These are phyloP conservation scores for Calonectris borealis DNA, from an alignment of 2,113 vertebrate genomes.

Conservation along the genomic window DNA sequence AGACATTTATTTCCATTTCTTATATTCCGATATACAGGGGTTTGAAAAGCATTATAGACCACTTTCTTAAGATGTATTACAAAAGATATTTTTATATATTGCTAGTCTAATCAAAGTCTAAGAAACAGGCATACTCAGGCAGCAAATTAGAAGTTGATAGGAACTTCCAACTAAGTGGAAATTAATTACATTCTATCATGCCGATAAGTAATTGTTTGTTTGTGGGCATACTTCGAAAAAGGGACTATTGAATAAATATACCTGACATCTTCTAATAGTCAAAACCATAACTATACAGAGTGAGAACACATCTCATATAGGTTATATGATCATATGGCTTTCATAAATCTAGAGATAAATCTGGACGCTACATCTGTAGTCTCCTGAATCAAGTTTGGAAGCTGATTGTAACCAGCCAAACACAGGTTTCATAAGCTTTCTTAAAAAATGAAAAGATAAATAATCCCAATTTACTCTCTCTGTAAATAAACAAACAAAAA, in stretches of 20 bases:
- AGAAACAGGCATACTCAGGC: not conserved
- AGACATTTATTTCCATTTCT: constrained; percentile 8
- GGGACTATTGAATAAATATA: not conserved
- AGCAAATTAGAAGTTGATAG: not conserved
- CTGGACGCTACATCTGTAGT: not conserved
- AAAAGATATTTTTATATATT: not conserved
- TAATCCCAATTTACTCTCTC: not conserved
- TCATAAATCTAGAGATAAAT: not conserved
- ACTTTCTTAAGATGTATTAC: not conserved
- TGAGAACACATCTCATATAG: not conserved
- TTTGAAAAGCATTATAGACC: not conserved
- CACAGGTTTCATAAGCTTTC: not conserved
- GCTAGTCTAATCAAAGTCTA: not conserved
- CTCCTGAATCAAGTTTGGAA: not conserved
- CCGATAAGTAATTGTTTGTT: not conserved
- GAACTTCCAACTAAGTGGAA: not conserved
- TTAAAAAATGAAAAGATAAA: not conserved
- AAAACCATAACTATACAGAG: not conserved
- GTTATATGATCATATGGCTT: not conserved
- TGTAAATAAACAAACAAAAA: not conserved
- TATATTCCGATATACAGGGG: not conserved
- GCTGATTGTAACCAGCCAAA: not conserved
- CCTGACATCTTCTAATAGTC: not conserved
- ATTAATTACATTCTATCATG: not conserved
- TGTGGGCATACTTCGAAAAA: not conserved